Evolutionary conservation across 1,140 invertebrate genomes (phyloP).

Genomic region (Monomorium pharaonis): DNA sequence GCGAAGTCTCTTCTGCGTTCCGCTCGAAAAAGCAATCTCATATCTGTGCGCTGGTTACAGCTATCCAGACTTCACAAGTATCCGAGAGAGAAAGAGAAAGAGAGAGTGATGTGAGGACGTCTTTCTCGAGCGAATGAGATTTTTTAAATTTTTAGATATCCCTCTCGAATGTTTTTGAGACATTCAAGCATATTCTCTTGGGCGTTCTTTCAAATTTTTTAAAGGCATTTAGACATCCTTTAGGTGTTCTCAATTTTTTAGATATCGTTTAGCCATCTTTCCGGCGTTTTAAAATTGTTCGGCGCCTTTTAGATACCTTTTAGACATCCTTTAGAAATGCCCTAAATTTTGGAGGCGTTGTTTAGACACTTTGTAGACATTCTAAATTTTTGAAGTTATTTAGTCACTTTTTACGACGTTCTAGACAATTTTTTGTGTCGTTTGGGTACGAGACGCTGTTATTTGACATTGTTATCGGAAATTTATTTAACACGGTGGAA

Average conservation of each 20-base stretch:
- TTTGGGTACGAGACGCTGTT: conserved; percentile 9
- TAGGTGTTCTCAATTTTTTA: neutral
- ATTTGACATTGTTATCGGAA: conserved; percentile 27
- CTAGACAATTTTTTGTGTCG: conserved; percentile 1
- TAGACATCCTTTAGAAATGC: conserved; percentile 23
- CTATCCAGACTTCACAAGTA: neutral
- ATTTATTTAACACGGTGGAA: conserved; percentile 10
- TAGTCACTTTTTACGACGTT: neutral
- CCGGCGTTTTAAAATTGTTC: neutral
- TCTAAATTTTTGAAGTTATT: conserved; percentile 24
- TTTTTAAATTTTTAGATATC: neutral
- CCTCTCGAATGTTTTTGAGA: neutral
- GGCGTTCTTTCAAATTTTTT: neutral
- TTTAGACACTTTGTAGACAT: conserved; percentile 16
- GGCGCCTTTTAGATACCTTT: conserved; percentile 26
- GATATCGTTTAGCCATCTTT: neutral
- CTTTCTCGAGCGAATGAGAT: neutral
- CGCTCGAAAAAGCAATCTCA: neutral
- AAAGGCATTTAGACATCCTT: neutral
- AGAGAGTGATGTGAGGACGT: neutral
- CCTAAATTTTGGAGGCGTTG: conserved; percentile 18
- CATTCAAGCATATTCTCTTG: neutral
- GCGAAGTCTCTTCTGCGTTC: neutral
- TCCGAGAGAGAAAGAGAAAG: too few relatives aligned
- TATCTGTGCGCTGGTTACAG: neutral